These are phyloP conservation scores for Sinonovacula constricta DNA, from an alignment of 1,140 invertebrate genomes.

Conservation along the genomic window DNA sequence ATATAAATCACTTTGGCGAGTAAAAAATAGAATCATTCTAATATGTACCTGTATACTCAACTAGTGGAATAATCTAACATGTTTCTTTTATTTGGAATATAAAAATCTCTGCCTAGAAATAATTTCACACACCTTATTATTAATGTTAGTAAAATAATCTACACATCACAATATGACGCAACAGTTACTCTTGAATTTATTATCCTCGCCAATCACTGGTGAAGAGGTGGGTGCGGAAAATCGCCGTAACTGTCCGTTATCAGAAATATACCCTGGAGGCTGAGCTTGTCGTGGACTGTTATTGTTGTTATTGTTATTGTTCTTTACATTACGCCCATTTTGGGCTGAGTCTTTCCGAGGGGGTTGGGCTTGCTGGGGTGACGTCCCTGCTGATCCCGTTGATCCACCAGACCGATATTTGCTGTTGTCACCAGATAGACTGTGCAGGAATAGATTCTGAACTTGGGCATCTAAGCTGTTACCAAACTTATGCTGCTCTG, in stretches of 20 bases:
- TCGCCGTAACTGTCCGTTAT: slow-evolving; percentile 39
- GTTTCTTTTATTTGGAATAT: too few species aligned
- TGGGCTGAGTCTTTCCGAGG: slow-evolving; percentile 14
- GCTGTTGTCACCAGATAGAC: slow-evolving; percentile 24
- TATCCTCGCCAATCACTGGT: slow-evolving; percentile 42
- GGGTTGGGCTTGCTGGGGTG: not conserved
- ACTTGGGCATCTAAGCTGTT: slow-evolving; percentile 39
- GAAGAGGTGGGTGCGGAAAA: slow-evolving; percentile 34
- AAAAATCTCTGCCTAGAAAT: too few species aligned
- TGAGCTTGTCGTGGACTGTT: slow-evolving; percentile 7
- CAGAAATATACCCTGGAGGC: slow-evolving; percentile 37
- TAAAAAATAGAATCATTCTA: slow-evolving; percentile 45
- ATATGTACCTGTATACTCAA: too few species aligned
- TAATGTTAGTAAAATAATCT: too few species aligned
- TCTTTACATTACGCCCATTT: slow-evolving; percentile 33
- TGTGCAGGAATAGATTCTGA: slow-evolving; percentile 36
- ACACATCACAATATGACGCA: slow-evolving; percentile 45
- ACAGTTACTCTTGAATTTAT: slow-evolving; percentile 49
- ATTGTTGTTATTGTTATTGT: slow-evolving; percentile 49
- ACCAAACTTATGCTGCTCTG: slow-evolving; percentile 47
- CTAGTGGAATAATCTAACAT: too few species aligned
- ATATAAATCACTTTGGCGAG: slow-evolving; percentile 32
- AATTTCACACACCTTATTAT: too few species aligned
- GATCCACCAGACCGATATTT: slow-evolving; percentile 22
- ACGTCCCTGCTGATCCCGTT: not conserved